These are phyloP conservation scores for Mirounga angustirostris DNA, from an alignment of 2,113 vertebrate genomes.

Conservation along the genomic window DNA sequence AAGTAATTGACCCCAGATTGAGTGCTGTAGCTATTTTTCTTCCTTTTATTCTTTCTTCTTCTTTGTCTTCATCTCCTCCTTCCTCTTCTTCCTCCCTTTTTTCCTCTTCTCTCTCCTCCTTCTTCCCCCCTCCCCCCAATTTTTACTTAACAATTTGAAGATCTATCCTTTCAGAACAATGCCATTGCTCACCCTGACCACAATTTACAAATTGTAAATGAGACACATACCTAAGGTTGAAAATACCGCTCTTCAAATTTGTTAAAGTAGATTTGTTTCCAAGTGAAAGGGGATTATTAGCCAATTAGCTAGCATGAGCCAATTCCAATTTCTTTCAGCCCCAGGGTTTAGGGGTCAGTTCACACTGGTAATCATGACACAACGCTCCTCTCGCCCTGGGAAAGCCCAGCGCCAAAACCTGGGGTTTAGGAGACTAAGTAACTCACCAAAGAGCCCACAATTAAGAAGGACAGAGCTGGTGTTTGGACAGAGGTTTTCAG, in stretches of 20 bases:
- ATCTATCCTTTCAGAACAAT: background rate
- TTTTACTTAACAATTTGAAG: background rate
- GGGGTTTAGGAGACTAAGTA: background rate
- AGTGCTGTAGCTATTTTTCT: no score
- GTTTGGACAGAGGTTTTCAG: background rate
- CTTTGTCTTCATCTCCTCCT: background rate
- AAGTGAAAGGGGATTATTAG: background rate
- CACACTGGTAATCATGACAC: background rate
- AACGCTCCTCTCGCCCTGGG: accelerated
- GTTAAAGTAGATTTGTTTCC: background rate
- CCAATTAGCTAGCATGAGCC: background rate
- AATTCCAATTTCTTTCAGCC: background rate
- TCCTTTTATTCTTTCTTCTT: background rate
- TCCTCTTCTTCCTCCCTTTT: no score
- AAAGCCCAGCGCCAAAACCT: background rate
- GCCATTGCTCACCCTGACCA: background rate
- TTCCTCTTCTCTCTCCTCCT: background rate
- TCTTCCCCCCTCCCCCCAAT: no score
- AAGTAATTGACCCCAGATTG: background rate
- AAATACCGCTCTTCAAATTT: background rate
- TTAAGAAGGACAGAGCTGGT: background rate
- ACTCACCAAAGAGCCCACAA: background rate
- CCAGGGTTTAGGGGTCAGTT: background rate
- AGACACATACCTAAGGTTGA: background rate
- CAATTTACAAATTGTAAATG: background rate